Base-by-base conservation (phyloP, 2,113 vertebrate species). In the Pandion haliaetus region DNA sequence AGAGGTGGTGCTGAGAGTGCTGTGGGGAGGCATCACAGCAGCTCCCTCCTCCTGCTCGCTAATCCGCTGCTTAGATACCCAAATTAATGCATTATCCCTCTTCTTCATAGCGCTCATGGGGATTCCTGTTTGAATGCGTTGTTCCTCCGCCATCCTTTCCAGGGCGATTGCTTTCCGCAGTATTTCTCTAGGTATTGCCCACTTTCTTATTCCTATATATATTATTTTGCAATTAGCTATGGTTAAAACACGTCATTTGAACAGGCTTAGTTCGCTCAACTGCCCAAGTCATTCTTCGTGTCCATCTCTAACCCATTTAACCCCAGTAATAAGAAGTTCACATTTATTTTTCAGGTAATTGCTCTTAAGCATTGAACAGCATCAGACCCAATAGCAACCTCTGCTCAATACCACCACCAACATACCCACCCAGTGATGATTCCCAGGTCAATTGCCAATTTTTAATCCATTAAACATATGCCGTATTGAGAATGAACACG, bases 401-500 rank as follows among this genome's bases (percentile, higher is more conserved):
- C 59, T 17, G 9, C 32, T 20, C 59, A 44, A 45, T 2, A 28
- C 40, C 66, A 24, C 34, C 76, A 25, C 29, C 40, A 20, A 14
- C 31, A 5, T 2, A 38, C n/a, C 38, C 54, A 29, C 8, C 45
- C 52, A 8, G 44, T 0, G 38, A 34, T 3, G 13, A 42, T 12
- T 47, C 77, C 25, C 50, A 19, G 26, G 26, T 26, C 31, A 57
- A 32, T 6, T 31, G 29, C 10, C 20, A 4, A 50, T 36, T 73
- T 49, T 65, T 26, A 73, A 50, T 11, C 50, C 32, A 8, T 49
- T 32, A 31, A 63, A 65, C 24, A 5, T 2, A 6, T 5, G 13
- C 17, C 9, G 10, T 3, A 10, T 9, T 3, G 45, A 36, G 9
- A 45, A 32, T 0, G 2, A 70, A n/a, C 1, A 7, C 34, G 3